These are phyloP conservation scores for Botia almorhae DNA, from an alignment of 2,797 vertebrate genomes.

Conservation along the genomic window DNA sequence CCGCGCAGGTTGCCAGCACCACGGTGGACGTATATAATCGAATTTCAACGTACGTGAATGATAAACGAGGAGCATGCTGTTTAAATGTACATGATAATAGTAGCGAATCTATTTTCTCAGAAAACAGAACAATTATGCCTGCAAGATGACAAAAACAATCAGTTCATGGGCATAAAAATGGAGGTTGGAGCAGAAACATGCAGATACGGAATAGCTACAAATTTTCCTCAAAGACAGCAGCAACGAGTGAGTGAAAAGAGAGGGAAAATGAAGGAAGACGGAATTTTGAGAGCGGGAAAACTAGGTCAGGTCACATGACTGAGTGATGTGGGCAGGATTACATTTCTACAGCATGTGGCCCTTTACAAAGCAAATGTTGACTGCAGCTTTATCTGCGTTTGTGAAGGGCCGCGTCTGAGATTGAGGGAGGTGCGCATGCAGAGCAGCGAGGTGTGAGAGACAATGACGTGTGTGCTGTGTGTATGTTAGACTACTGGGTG, in stretches of 20 bases:
- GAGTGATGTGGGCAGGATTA: constrained; percentile 76
- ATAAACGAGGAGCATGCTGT: constrained; percentile 19
- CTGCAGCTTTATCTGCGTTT: constrained; percentile 71
- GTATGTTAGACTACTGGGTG: not conserved
- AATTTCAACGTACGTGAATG: constrained; percentile 4
- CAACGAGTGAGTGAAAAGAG: constrained; percentile 51
- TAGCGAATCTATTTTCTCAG: constrained; percentile 13
- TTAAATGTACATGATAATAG: constrained; percentile 25
- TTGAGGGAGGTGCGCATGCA: constrained; percentile 55
- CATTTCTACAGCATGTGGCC: constrained; percentile 80
- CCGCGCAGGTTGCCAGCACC: constrained; percentile 17
- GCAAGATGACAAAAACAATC: constrained; percentile 12
- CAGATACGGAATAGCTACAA: not conserved
- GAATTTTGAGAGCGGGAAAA: constrained; percentile 65
- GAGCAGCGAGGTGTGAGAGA: constrained; percentile 43
- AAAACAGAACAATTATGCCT: constrained; percentile 3
- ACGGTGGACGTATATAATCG: not conserved
- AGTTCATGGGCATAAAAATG: not conserved
- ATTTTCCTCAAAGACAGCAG: constrained; percentile 39
- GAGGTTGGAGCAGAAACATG: not conserved
- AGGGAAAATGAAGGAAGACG: constrained; percentile 55
- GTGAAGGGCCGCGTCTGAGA: constrained; percentile 18
- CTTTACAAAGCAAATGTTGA: constrained; percentile 82
- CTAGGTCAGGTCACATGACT: constrained; percentile 83
- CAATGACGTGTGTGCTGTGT: constrained; percentile 47